A percentile compares a stretch with the other conserved stretches of the same genome.
Conservation (phyloP, 2,113 vertebrate genomes). For the Psephotus haematonotus region DNA sequence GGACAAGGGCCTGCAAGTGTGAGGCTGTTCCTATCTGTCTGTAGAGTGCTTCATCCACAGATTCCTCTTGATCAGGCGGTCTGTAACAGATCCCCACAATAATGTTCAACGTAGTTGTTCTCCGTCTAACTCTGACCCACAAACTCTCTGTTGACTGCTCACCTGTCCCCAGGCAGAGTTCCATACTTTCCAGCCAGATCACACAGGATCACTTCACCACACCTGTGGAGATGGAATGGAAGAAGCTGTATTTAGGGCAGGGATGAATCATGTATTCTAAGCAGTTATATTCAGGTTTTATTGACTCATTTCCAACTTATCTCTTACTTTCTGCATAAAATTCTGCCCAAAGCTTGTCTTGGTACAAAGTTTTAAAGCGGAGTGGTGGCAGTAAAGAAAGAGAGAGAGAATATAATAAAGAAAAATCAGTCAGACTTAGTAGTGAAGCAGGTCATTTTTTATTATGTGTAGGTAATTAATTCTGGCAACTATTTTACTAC, state of each 20-base stretch:
- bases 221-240: background rate
- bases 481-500: background rate
- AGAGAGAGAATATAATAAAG: background rate
- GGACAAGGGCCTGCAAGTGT: too few species aligned
- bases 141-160: too few species aligned
- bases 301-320: background rate
- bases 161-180: too few species aligned
- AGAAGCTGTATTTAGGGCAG: background rate
- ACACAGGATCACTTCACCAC: background rate
- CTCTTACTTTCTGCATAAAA: conserved; percentile 1
- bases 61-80: too few species aligned
- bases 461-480: conserved; percentile 19
- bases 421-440: background rate
- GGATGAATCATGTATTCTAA: background rate
- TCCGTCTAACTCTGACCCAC: too few species aligned
- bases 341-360: background rate
- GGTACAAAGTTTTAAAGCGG: background rate
- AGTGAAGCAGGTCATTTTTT: background rate
- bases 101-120: too few species aligned
- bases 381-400: background rate
- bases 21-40: too few species aligned
- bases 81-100: too few species aligned
- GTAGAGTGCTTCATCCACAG: too few species aligned
- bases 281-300: background rate
- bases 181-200: background rate